Evolutionary conservation across 2,797 vertebrate genomes (phyloP).

Genomic region (Cossypha caffra): DNA sequence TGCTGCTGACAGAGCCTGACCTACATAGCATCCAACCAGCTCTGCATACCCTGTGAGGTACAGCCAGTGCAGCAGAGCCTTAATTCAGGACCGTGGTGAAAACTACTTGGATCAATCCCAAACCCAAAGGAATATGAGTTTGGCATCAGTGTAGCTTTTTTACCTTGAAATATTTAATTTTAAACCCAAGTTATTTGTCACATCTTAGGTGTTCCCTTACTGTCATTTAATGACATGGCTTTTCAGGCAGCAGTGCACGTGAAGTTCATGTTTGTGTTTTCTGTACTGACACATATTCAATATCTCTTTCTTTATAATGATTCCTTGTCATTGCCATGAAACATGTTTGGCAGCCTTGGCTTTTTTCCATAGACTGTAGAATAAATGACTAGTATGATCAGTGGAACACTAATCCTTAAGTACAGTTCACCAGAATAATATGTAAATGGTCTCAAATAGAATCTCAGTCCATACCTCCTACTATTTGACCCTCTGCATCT

Average conservation of each 20-base stretch:
- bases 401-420: neutral
- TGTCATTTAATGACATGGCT: neutral
- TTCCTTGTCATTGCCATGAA: neutral
- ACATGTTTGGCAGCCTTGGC: neutral
- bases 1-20: neutral
- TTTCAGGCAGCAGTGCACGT: neutral
- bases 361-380: constrained; percentile 6
- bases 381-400: neutral
- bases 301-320: neutral
- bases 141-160: neutral
- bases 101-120: neutral
- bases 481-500: neutral
- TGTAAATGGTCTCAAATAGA: neutral
- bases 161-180: neutral
- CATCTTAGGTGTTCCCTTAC: neutral
- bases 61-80: neutral
- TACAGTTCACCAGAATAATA: neutral
- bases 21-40: neutral
- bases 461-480: neutral
- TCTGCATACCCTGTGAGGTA: neutral
- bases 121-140: neutral
- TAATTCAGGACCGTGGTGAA: neutral
- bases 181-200: neutral
- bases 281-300: neutral
- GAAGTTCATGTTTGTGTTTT: neutral